Evolutionary conservation across 37 sponge, comb jelly and placozoan genomes (phyloP).

Genomic region (Beroe forskalii): DNA sequence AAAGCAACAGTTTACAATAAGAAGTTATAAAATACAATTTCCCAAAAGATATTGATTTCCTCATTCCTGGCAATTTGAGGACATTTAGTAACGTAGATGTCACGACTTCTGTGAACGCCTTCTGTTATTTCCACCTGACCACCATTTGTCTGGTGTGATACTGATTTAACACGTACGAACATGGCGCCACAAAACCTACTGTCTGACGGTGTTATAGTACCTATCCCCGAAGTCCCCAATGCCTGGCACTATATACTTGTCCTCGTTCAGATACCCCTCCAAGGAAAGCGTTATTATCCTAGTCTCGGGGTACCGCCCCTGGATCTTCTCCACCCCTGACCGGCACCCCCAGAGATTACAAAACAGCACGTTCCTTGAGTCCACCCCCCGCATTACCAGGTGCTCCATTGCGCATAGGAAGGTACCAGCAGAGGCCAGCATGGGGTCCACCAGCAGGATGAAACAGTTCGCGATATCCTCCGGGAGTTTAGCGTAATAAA

Average conservation of each 20-base stretch:
- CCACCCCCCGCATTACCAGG: not conserved
- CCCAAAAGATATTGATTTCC: too few relatives aligned
- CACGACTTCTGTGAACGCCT: too few relatives aligned
- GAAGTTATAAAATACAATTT: too few relatives aligned
- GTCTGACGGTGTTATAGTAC: slow-evolving; percentile 5
- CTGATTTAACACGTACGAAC: too few relatives aligned
- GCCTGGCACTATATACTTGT: not conserved
- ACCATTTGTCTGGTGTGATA: too few relatives aligned
- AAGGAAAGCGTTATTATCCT: not conserved
- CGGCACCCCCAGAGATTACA: not conserved
- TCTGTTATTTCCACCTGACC: too few relatives aligned
- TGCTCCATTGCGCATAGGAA: not conserved
- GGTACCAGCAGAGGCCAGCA: not conserved
- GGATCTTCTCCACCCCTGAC: not conserved
- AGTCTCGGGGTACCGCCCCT: not conserved
- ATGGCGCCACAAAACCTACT: too few relatives aligned
- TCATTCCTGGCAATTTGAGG: too few relatives aligned
- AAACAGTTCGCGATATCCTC: not conserved
- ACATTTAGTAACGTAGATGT: too few relatives aligned
- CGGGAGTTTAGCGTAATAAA: not conserved
- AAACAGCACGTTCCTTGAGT: not conserved
- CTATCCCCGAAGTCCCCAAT: slow-evolving; percentile 17
- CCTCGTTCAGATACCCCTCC: not conserved
- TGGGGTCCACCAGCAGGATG: not conserved
- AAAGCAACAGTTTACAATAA: too few relatives aligned